Evolutionary conservation across 2,888 invertebrate genomes (phyloP).

Genomic region (Beris morrisii): DNA sequence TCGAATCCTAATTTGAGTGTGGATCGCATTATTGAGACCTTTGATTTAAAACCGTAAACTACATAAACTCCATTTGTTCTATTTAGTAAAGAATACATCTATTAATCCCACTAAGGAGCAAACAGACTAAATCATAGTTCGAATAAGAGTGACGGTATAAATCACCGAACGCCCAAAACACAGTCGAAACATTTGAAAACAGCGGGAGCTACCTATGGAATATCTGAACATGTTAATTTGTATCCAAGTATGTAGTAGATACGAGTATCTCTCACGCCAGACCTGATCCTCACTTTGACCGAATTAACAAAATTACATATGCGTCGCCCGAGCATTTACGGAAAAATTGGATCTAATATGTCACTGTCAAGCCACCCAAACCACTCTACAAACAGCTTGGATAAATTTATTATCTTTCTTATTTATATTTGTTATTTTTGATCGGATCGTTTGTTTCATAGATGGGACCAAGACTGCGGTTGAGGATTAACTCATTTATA

Average conservation of each 20-base stretch:
- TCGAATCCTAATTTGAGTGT: too few species aligned
- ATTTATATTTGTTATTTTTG: too few species aligned
- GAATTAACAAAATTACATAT: slow-evolving; percentile 24
- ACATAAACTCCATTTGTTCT: too few species aligned
- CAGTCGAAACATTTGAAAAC: slow-evolving; percentile 15
- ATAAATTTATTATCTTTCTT: too few species aligned
- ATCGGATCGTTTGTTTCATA: too few species aligned
- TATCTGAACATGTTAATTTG: slow-evolving; percentile 19
- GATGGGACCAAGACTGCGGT: too few species aligned
- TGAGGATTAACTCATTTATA: too few species aligned
- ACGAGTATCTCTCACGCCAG: not conserved
- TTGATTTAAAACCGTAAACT: too few species aligned
- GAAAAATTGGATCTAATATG: slow-evolving; percentile 21
- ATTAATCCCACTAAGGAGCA: too few species aligned
- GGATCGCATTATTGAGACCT: too few species aligned
- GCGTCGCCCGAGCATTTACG: slow-evolving; percentile 15
- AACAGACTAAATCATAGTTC: not conserved
- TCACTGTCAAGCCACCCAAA: slow-evolving; percentile 4
- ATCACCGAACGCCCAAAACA: slow-evolving; percentile 3
- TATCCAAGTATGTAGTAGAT: not conserved
- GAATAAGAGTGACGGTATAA: slow-evolving; percentile 4
- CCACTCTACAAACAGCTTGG: too few species aligned
- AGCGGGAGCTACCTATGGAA: slow-evolving; percentile 9
- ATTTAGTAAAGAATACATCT: too few species aligned
- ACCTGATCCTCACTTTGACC: not conserved